A percentile compares a stretch with the other conserved stretches of the same genome.
These are phyloP conservation scores for Pseudopleuronectes americanus DNA, from an alignment of 2,797 vertebrate genomes.

Conservation along the genomic window DNA sequence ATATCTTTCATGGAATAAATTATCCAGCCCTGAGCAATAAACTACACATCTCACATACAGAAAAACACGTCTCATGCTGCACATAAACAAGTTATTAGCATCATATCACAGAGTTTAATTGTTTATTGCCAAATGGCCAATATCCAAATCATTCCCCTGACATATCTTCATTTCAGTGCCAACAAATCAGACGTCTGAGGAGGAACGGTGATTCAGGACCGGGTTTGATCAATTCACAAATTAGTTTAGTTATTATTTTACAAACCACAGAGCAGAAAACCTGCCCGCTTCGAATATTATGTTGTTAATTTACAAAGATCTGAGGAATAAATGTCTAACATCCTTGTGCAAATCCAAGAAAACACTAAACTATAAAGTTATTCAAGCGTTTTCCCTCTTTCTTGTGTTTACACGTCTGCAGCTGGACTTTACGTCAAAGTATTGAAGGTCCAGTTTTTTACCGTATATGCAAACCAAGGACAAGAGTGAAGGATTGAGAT, in stretches of 20 bases:
- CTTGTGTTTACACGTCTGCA: background rate
- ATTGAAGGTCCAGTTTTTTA: background rate
- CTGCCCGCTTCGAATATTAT: background rate
- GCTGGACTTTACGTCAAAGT: background rate
- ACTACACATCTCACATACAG: background rate
- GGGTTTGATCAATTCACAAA: background rate
- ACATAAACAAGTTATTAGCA: no score
- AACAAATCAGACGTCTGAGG: background rate
- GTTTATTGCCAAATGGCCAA: background rate
- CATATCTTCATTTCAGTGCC: background rate
- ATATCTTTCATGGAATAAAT: slow-evolving; percentile 1
- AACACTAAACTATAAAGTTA: no score
- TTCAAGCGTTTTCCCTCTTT: background rate
- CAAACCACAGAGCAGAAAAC: background rate
- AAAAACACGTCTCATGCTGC: no score
- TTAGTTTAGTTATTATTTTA: slow-evolving; percentile 11
- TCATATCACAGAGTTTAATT: background rate
- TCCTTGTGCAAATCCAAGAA: background rate
- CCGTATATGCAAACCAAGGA: background rate
- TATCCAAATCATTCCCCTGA: background rate
- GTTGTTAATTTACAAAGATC: background rate
- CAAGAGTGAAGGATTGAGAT: background rate
- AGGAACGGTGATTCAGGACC: background rate
- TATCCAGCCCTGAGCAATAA: slow-evolving; percentile 27
- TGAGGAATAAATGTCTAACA: background rate